These are phyloP conservation scores for Tipula confusa DNA, from an alignment of 2,888 invertebrate species.

Conservation along the genomic window DNA sequence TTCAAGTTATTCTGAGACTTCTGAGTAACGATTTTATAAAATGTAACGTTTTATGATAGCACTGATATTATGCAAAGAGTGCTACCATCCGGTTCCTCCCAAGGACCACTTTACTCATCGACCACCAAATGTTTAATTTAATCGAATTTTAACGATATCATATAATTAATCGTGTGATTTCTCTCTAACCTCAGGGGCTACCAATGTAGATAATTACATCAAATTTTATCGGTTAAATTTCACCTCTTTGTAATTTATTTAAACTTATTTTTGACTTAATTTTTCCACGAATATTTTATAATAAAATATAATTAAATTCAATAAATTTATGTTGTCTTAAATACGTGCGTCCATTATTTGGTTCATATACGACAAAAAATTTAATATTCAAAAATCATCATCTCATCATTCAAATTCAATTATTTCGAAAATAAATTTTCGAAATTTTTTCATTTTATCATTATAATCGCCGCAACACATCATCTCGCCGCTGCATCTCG, in stretches of 20 bases:
- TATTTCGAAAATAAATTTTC: slow-evolving; percentile 17
- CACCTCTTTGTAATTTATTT: neutral
- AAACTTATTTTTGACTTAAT: neutral
- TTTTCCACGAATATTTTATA: neutral
- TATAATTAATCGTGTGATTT: too few relatives aligned
- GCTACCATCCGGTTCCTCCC: neutral
- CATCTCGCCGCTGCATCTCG: neutral
- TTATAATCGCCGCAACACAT: neutral
- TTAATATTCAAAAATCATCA: slow-evolving; percentile 25
- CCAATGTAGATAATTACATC: neutral
- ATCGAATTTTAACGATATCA: too few relatives aligned
- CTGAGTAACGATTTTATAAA: neutral
- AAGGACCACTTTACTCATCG: neutral
- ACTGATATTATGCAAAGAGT: too few relatives aligned
- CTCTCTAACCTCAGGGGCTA: too few relatives aligned
- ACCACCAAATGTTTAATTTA: neutral
- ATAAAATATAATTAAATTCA: neutral
- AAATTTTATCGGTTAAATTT: slow-evolving; percentile 16
- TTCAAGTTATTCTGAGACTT: too few relatives aligned
- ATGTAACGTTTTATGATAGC: too few relatives aligned
- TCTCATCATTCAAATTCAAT: slow-evolving; percentile 25
- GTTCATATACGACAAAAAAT: neutral
- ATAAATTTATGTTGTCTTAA: neutral
- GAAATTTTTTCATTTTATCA: neutral
- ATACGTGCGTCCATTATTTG: neutral